A percentile compares a stretch with the other conserved stretches of the same genome.
Conservation (phyloP, 2,113 vertebrate genomes). For the Cyanistes caeruleus region DNA sequence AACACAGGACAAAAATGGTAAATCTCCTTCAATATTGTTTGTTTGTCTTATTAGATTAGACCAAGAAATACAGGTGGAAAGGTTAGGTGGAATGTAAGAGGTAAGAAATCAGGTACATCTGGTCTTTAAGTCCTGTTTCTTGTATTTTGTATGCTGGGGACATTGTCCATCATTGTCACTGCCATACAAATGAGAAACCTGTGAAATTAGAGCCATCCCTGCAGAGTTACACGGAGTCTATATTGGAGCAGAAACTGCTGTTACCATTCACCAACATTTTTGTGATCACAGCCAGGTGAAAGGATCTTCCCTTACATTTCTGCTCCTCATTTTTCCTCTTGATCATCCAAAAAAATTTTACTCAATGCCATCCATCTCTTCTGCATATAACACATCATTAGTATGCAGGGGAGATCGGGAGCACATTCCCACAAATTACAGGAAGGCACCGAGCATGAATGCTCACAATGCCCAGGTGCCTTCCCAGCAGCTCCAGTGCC, state of each 20-base stretch:
- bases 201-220: neutral
- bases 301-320: neutral
- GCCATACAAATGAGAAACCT: neutral
- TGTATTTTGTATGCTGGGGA: neutral
- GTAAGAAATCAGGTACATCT: neutral
- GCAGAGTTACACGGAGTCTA: rapidly evolving
- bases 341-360: neutral
- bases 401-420: neutral
- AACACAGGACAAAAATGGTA: neutral
- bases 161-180: neutral
- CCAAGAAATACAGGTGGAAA: neutral
- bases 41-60: neutral
- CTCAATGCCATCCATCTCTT: neutral
- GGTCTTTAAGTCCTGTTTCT: neutral
- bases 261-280: neutral
- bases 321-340: neutral
- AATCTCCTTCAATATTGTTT: neutral
- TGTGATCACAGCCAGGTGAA: neutral
- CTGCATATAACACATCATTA: neutral
- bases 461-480: neutral
- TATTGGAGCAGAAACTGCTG: neutral
- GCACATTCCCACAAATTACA: neutral
- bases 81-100: neutral
- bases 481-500: neutral
- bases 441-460: neutral